Conservation (phyloP, 2,113 vertebrate species). For the Larimichthys polyactis region DNA sequence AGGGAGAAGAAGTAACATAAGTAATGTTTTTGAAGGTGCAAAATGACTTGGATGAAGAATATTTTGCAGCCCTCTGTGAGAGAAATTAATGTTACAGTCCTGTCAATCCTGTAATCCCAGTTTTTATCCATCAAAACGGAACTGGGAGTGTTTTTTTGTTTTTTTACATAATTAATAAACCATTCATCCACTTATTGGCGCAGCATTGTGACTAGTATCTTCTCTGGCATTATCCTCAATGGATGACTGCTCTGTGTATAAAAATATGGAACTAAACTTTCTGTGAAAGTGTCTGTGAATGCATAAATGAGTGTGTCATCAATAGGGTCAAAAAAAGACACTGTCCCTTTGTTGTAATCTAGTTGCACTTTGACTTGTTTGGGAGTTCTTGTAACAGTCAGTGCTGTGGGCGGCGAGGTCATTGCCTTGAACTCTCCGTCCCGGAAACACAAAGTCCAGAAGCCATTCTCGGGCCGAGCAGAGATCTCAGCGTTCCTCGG, state of each 20-base stretch:
- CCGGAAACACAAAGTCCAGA: conserved; percentile 83
- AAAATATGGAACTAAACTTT: conserved; percentile 81
- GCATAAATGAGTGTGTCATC: conserved; percentile 66
- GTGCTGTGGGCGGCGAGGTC: conserved; percentile 69
- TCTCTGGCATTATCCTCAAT: conserved; percentile 76
- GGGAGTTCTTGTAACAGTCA: conserved; percentile 61
- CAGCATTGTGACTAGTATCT: conserved; percentile 68
- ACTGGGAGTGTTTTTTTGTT: too few species aligned
- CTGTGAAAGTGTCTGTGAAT: conserved; percentile 75
- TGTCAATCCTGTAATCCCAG: background rate
- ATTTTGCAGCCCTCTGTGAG: background rate
- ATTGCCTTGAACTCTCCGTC: conserved; percentile 80
- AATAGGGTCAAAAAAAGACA: conserved; percentile 72
- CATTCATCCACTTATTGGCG: conserved; percentile 24
- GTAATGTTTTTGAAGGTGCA: background rate
- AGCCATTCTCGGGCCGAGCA: conserved; percentile 82
- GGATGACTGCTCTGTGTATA: conserved; percentile 79
- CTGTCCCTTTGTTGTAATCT: conserved; percentile 76
- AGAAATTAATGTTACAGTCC: background rate
- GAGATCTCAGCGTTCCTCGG: conserved; percentile 66
- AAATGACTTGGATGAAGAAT: background rate
- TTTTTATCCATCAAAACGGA: background rate
- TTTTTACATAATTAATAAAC: background rate
- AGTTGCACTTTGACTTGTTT: conserved; percentile 77
- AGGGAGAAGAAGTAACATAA: background rate